Percentiles rank a stretch among this genome's conserved stretches.
phyloP scores from a whole-genome alignment of 2,113 vertebrate species.

The Pseudonaja textilis region DNA sequence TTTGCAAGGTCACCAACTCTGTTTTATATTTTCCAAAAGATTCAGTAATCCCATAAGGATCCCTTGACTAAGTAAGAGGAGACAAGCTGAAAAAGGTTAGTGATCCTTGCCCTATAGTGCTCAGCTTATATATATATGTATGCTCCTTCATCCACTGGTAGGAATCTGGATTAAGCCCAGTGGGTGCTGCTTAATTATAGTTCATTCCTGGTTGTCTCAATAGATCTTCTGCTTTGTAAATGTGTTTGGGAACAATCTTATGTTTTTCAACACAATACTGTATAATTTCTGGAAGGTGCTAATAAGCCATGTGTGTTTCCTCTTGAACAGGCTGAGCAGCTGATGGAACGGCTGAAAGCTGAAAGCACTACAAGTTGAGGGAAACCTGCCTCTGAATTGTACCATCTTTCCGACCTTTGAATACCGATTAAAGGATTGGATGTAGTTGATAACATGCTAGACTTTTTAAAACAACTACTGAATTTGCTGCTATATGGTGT shows the following conservation, averaged over 20 bases:
- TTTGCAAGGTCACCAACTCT: neutral
- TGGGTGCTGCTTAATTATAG: neutral
- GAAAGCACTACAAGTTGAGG: constrained; percentile 60
- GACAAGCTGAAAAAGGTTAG: neutral
- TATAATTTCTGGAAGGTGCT: neutral
- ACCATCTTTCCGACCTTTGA: constrained; percentile 23
- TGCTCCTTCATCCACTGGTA: neutral
- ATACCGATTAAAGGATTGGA: constrained; percentile 40
- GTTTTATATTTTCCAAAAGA: neutral
- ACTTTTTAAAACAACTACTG: constrained; percentile 32
- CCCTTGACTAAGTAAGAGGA: neutral
- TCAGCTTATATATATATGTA: neutral
- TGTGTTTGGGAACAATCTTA: neutral
- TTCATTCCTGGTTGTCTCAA: neutral
- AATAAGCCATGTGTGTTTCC: constrained; percentile 16
- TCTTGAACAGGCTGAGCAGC: constrained; percentile 75
- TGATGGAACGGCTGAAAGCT: constrained; percentile 77
- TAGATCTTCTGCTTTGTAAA: neutral
- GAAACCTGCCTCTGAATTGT: neutral
- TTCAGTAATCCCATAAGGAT: neutral
- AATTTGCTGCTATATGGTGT: constrained; percentile 43
- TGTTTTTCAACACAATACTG: neutral
- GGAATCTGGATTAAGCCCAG: neutral
- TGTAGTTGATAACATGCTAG: constrained; percentile 32
- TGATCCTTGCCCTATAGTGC: neutral